These are phyloP conservation scores for Apamea epomidion DNA, from an alignment of 2,888 invertebrate genomes.

Conservation along the genomic window DNA sequence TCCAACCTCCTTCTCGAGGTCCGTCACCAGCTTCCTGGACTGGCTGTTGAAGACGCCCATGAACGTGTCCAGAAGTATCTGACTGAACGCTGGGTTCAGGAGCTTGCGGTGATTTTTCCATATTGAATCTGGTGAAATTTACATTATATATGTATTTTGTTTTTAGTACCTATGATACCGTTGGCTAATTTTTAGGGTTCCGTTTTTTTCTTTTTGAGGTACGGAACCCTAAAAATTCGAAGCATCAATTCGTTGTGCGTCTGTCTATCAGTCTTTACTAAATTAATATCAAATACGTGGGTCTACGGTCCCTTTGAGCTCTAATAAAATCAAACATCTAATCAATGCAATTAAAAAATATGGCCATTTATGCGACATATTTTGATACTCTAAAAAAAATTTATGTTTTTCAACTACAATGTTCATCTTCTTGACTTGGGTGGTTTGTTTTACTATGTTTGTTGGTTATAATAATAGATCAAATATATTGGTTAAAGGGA, in stretches of 20 bases:
- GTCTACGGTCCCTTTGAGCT: no score
- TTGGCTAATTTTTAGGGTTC: not conserved
- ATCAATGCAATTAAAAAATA: no score
- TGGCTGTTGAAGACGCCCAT: constrained; percentile 78
- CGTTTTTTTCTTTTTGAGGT: no score
- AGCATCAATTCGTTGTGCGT: not conserved
- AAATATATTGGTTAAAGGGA: not conserved
- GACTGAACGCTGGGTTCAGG: constrained; percentile 80
- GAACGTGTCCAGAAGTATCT: constrained; percentile 75
- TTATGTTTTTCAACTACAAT: no score
- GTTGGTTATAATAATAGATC: not conserved
- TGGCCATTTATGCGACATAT: no score
- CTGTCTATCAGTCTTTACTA: not conserved
- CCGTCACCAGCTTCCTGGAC: constrained; percentile 73
- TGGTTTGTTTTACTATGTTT: not conserved
- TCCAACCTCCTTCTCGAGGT: constrained; percentile 72
- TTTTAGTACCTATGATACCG: not conserved
- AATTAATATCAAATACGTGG: no score
- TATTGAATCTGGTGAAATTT: constrained; percentile 69
- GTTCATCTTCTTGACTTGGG: no score
- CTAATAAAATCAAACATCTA: no score
- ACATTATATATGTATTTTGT: not conserved
- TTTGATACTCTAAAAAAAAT: no score
- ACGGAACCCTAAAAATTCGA: not conserved
- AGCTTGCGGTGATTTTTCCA: constrained; percentile 81